Percentiles rank a stretch among this genome's conserved stretches.
phyloP scores from a whole-genome alignment of 2,113 vertebrate species.

The Ailurus styani region DNA sequence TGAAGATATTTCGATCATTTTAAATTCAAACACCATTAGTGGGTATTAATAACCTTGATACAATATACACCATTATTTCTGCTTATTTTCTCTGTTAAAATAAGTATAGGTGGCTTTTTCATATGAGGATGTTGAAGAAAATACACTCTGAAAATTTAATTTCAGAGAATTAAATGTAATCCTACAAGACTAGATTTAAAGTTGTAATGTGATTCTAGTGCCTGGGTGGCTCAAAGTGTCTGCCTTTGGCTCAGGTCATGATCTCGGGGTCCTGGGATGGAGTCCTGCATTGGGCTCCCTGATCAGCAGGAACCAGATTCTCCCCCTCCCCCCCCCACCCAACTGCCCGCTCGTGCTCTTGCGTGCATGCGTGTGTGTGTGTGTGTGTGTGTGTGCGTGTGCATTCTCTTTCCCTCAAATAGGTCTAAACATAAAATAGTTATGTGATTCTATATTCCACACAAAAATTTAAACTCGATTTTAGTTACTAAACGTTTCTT shows the following conservation, averaged over 20 bases:
- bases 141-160: neutral
- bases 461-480: neutral
- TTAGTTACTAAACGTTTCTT: neutral
- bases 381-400: no score
- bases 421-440: neutral
- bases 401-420: neutral
- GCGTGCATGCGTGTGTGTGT: no score
- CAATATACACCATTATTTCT: neutral
- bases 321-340: neutral
- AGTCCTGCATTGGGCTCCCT: neutral
- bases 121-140: neutral
- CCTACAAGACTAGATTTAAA: neutral
- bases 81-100: neutral
- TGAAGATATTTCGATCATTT: neutral
- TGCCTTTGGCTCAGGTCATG: neutral
- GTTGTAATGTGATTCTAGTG: neutral
- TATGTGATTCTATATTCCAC: neutral
- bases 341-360: neutral
- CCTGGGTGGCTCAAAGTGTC: neutral
- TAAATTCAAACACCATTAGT: neutral
- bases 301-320: neutral
- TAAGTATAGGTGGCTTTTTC: neutral
- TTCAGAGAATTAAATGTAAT: neutral
- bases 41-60: neutral
- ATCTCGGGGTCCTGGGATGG: neutral